Conservation (phyloP, 2,113 vertebrate genomes). For the Pavo muticus region DNA sequence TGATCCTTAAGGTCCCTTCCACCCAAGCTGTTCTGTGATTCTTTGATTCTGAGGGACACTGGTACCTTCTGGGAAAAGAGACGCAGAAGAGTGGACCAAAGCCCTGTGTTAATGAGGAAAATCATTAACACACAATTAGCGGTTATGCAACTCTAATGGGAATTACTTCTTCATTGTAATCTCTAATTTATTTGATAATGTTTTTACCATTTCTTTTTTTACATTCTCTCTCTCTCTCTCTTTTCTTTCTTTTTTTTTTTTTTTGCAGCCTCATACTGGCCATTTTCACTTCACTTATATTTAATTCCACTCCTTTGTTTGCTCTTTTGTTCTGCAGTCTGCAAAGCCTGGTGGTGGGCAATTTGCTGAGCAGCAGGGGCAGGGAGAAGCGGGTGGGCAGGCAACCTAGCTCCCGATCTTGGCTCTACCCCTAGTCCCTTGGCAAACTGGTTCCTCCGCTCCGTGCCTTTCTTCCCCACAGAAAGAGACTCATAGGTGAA, state of each 20-base stretch:
- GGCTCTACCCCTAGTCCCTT: constrained; percentile 25
- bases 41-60: not conserved
- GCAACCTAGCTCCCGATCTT: constrained; percentile 35
- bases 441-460: constrained; percentile 13
- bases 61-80: not conserved
- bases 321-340: not conserved
- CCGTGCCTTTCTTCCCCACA: not conserved
- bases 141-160: not conserved
- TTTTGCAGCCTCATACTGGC: not conserved
- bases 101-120: not conserved
- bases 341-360: not conserved
- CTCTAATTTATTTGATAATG: not conserved
- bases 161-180: not conserved
- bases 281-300: not conserved
- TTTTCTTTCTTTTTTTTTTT: no score
- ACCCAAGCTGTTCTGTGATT: no score
- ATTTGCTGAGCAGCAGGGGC: not conserved
- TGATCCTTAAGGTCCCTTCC: no score
- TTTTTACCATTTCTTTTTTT: not conserved
- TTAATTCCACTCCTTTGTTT: not conserved
- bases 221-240: not conserved
- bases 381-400: constrained; percentile 33
- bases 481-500: not conserved
- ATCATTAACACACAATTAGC: constrained; percentile 3
- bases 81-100: not conserved